Percentiles rank a stretch among this genome's conserved stretches.
These are phyloP conservation scores for Clarias magur DNA, from an alignment of 2,113 vertebrate genomes.

Conservation along the genomic window DNA sequence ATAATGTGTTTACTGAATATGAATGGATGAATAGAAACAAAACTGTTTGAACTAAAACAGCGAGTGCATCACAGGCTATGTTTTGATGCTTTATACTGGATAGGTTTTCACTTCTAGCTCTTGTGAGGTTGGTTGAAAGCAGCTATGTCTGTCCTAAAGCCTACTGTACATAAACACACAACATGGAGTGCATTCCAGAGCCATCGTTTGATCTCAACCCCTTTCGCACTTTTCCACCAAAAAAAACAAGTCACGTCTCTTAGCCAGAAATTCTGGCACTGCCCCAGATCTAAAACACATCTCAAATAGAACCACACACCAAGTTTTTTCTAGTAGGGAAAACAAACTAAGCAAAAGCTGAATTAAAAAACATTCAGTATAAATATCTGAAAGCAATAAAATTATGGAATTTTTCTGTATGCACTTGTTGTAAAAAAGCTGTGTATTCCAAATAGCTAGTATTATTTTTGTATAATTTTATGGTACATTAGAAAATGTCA, in stretches of 20 bases:
- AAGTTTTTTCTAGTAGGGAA: neutral
- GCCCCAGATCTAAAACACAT: neutral
- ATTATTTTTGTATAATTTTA: neutral
- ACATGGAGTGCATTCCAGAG: neutral
- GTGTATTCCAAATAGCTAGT: neutral
- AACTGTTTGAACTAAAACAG: neutral
- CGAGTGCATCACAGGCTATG: neutral
- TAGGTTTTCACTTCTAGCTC: neutral
- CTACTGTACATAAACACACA: neutral
- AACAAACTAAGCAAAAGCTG: neutral
- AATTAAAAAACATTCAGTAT: neutral
- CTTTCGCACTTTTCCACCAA: neutral
- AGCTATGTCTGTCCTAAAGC: neutral
- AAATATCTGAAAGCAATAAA: neutral
- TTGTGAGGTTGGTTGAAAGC: neutral
- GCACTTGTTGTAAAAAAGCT: neutral
- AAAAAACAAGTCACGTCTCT: neutral
- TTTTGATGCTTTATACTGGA: neutral
- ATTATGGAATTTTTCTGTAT: neutral
- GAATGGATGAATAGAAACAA: neutral
- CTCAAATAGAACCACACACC: neutral
- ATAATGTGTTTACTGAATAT: neutral
- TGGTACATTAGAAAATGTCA: neutral
- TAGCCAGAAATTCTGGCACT: neutral
- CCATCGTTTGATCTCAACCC: neutral